Conservation (phyloP, 2,797 vertebrate species). For the Malurus splendens region DNA sequence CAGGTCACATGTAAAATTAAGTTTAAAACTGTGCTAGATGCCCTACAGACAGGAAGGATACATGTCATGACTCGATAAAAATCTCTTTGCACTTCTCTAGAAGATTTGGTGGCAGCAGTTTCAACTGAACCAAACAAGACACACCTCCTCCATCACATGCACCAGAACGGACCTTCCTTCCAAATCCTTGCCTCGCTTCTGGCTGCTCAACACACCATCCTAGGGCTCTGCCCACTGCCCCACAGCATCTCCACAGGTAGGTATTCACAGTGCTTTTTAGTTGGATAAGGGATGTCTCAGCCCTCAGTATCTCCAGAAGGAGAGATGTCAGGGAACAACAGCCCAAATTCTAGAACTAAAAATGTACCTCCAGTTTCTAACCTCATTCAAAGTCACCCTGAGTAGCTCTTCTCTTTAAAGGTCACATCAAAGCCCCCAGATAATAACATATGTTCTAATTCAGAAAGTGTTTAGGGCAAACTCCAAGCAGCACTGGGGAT, state of each 20-base stretch:
- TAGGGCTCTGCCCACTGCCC: not conserved
- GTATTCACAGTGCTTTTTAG: rapidly evolving
- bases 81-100: not conserved
- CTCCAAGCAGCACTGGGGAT: not conserved
- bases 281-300: not conserved
- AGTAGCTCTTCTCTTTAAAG: not conserved
- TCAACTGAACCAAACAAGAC: not conserved
- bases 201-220: not conserved
- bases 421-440: not conserved
- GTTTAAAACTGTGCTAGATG: not conserved
- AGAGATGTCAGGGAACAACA: not conserved
- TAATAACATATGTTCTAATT: not conserved
- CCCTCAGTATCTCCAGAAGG: not conserved
- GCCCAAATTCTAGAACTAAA: not conserved
- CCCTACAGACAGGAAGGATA: not conserved
- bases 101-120: not conserved
- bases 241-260: not conserved
- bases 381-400: not conserved
- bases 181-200: not conserved
- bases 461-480: not conserved
- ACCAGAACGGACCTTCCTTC: not conserved
- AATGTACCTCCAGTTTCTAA: not conserved
- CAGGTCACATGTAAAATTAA: not conserved
- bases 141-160: rapidly evolving
- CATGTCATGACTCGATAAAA: not conserved